These are phyloP conservation scores for Pangasius mekongensis DNA, from an alignment of 2,797 vertebrate species.

Conservation along the genomic window DNA sequence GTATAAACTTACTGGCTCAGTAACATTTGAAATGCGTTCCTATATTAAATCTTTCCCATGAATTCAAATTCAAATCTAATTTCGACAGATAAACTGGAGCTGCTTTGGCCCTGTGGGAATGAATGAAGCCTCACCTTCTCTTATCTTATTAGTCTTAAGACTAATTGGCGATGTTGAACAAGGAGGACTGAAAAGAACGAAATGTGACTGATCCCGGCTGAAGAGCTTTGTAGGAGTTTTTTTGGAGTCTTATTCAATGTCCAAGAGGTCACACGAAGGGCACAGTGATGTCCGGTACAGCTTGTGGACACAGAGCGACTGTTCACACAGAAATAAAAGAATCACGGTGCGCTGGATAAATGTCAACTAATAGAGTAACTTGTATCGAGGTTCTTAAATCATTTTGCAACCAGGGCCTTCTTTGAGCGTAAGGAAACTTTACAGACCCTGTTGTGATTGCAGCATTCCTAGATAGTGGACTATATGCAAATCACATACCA, in stretches of 20 bases:
- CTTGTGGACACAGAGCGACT: neutral
- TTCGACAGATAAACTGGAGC: neutral
- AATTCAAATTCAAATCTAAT: neutral
- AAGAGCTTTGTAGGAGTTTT: neutral
- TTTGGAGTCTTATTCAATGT: neutral
- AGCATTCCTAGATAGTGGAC: neutral
- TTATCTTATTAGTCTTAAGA: neutral
- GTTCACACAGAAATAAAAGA: neutral
- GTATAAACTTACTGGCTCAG: neutral
- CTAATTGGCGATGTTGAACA: neutral
- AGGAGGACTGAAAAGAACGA: neutral
- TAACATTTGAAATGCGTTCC: neutral
- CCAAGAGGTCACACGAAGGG: neutral
- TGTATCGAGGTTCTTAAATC: neutral
- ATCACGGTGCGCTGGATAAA: neutral
- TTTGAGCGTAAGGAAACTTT: neutral
- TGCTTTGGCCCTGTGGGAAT: neutral
- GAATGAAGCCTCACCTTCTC: neutral
- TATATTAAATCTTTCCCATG: neutral
- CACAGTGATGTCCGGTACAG: neutral
- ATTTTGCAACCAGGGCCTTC: neutral
- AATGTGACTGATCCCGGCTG: neutral
- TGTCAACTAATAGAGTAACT: neutral
- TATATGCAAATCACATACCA: neutral
- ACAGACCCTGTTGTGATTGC: neutral